A percentile compares a stretch with the other conserved stretches of the same genome.
These are phyloP conservation scores for Agrilus planipennis DNA, from an alignment of 1,140 invertebrate species.

Conservation along the genomic window DNA sequence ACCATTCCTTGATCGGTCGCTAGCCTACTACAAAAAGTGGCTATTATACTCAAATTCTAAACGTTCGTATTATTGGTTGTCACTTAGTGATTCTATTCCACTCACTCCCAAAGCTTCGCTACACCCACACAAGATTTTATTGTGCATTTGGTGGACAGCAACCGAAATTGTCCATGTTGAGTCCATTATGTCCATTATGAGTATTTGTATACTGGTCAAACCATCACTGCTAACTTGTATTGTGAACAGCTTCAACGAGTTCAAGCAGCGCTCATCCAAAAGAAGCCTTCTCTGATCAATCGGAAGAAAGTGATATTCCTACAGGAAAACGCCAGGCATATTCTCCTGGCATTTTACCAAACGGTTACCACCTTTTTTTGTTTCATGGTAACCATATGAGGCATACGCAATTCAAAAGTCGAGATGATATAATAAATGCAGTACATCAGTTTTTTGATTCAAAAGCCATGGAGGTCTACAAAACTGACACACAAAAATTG, in stretches of 20 bases:
- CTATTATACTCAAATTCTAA: slow-evolving; percentile 9
- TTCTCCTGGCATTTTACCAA: too few relatives aligned
- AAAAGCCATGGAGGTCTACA: not conserved
- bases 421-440: too few relatives aligned
- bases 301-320: not conserved
- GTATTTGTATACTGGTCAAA: slow-evolving; percentile 1
- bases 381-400: too few relatives aligned
- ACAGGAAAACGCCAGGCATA: too few relatives aligned
- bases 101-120: slow-evolving; percentile 5
- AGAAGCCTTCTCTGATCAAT: slow-evolving; percentile 1
- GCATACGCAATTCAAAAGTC: too few relatives aligned
- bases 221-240: slow-evolving; percentile 4
- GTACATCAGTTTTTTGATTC: not conserved
- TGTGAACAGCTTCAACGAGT: too few relatives aligned
- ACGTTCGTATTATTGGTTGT: slow-evolving; percentile 7
- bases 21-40: slow-evolving; percentile 5
- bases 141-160: slow-evolving; percentile 5
- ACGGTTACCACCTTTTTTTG: too few relatives aligned
- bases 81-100: slow-evolving; percentile 2
- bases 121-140: slow-evolving; percentile 5
- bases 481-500: not conserved
- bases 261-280: slow-evolving; percentile 4
- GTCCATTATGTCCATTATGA: too few relatives aligned
- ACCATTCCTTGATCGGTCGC: too few relatives aligned
- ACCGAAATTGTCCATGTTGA: slow-evolving; percentile 4